Base-by-base conservation (phyloP, 2,113 vertebrate species). In the human (Homo sapiens) region DNA sequence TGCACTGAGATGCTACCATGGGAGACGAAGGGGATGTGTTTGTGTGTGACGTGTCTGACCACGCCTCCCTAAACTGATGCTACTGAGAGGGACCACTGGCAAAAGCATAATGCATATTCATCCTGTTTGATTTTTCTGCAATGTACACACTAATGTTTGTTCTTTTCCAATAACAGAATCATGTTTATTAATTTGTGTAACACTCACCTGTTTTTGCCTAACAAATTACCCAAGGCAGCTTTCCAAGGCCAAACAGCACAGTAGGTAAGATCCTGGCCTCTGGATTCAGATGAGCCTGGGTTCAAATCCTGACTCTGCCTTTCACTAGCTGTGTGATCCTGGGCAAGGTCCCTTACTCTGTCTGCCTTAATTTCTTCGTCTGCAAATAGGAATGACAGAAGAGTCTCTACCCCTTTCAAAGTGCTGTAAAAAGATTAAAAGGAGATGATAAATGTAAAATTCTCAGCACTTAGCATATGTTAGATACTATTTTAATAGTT, bases 41-140 rank as follows among this genome's bases (percentile, higher is more conserved):
- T n/a, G 48, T 5, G 50, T 20, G 25, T 7, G 8, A 20, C 2
- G 5, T 9, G 18, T 30, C 48, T 70, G 38, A 32, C 23, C 13
- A 2, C 0, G 0, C 14, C 6, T 20, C 27, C 6, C 45, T 6
- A 8, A 48, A 50, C 20, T 20, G n/a, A 1, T 3, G 25, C 61
- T 5, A 0, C 13, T 18, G n/a, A n/a, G 35, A 50, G 25, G 20
- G 14, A 76, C 22, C 22, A 12, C 68, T 17, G 17, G n/a, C 59
- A 32, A 38, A 82, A 94, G 35, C 23, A 8, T 1, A 23, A 40
- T 5, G 50, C 22, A 0, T 9, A 0, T 7, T 27, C 85, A 45
- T 85, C 72, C 10, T 7, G 85, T 23, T 16, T 50, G 90, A 32
- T 22, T 48, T 75, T n/a, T 59, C 40, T 8, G 16, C 35, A 43